Conservation (phyloP, 2,797 vertebrate genomes). For the Merluccius polli region DNA sequence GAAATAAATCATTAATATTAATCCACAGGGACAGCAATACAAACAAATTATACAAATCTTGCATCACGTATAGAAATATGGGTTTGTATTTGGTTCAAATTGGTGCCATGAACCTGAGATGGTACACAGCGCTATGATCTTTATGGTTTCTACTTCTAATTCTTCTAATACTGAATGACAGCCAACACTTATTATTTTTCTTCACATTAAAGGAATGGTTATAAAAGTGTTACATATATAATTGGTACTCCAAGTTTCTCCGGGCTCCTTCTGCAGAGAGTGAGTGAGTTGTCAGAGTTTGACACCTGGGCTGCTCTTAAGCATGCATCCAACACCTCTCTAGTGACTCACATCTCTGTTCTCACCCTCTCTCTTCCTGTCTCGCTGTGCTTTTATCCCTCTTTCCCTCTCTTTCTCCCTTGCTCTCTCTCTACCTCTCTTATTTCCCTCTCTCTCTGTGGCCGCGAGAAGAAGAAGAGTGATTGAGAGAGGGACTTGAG, state of each 20-base stretch:
- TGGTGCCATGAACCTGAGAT: no score
- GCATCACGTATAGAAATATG: no score
- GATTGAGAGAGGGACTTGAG: constrained; percentile 47
- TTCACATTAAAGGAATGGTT: background rate
- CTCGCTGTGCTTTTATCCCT: background rate
- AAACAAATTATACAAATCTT: no score
- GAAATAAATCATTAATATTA: no score
- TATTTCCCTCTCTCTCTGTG: constrained; percentile 8
- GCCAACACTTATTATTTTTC: no score
- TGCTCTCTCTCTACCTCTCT: background rate
- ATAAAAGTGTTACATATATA: constrained; percentile 34
- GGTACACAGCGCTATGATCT: no score
- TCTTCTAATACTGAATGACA: background rate
- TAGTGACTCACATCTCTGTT: constrained; percentile 4
- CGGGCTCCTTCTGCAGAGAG: constrained; percentile 31
- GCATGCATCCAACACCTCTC: background rate
- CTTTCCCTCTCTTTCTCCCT: constrained; percentile 13
- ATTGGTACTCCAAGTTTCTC: constrained; percentile 42
- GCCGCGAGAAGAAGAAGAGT: constrained; percentile 24
- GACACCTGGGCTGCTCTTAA: constrained; percentile 23
- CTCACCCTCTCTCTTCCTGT: background rate
- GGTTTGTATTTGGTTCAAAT: no score
- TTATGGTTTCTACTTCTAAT: background rate
- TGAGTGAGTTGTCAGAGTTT: constrained; percentile 34
- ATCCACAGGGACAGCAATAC: no score